Percentiles rank a stretch among this genome's conserved stretches.
phyloP scores from a whole-genome alignment of 2,113 vertebrate species.

The Seriola dumerili region DNA sequence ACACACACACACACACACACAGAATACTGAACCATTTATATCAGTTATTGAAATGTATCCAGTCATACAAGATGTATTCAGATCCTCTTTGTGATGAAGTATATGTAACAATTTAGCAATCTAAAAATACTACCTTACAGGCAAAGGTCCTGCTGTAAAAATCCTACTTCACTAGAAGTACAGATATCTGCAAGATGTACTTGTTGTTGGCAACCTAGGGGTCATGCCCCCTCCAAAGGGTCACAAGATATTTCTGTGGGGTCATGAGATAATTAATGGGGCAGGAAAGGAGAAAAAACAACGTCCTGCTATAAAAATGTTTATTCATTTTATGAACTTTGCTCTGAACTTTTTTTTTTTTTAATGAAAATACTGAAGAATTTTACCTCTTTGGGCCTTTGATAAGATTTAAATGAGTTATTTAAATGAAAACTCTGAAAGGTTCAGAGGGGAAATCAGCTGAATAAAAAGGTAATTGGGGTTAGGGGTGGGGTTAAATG shows the following conservation, averaged over 20 bases:
- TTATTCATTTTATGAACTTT: background rate
- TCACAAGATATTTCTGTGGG: background rate
- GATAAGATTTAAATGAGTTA: background rate
- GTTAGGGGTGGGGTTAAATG: background rate
- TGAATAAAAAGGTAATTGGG: background rate
- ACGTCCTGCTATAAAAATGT: background rate
- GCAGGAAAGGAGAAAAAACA: background rate
- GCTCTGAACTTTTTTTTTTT: background rate
- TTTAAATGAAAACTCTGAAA: background rate
- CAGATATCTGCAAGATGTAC: background rate
- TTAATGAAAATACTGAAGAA: background rate
- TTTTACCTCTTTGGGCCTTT: background rate
- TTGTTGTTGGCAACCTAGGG: background rate
- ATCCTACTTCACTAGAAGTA: background rate
- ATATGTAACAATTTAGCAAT: background rate
- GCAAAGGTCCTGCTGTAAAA: background rate
- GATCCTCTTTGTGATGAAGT: too few species aligned
- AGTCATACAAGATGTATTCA: background rate
- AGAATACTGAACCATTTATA: too few species aligned
- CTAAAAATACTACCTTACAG: background rate
- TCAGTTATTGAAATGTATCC: background rate
- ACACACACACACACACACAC: constrained; percentile 17
- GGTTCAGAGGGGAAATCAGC: background rate
- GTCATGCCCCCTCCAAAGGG: background rate
- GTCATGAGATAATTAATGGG: background rate